Evolutionary conservation across 2,113 vertebrate species (phyloP).

Genomic region (Xiphias gladius): DNA sequence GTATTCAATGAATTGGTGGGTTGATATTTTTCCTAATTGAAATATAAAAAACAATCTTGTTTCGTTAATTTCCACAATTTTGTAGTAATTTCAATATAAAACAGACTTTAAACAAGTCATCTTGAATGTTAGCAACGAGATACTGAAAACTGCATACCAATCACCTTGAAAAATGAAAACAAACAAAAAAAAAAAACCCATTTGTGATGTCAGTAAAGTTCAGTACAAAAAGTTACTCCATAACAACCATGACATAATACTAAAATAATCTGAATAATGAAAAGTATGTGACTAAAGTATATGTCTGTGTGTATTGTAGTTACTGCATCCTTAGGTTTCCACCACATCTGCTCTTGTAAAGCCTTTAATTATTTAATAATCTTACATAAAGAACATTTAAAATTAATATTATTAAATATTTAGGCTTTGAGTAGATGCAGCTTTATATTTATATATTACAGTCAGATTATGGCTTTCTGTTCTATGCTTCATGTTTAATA

Average conservation of each 20-base stretch:
- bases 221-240: not conserved
- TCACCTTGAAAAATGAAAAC: too few species aligned
- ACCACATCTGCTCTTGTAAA: not conserved
- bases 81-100: not conserved
- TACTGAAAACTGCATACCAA: not conserved
- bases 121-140: not conserved
- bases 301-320: not conserved
- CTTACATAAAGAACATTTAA: constrained; percentile 37
- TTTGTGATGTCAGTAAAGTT: too few species aligned
- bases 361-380: constrained; percentile 29
- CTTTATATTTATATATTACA: constrained; percentile 31
- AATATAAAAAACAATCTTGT: not conserved
- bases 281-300: not conserved
- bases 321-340: constrained; percentile 17
- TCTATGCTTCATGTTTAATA: constrained; percentile 23
- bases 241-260: not conserved
- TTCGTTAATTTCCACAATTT: not conserved
- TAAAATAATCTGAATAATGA: not conserved
- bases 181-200: too few species aligned
- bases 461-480: constrained; percentile 12
- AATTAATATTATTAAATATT: constrained; percentile 50
- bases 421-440: not conserved
- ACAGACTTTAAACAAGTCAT: not conserved
- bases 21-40: not conserved
- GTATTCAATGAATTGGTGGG: not conserved